Evolutionary conservation across 1,140 invertebrate species (phyloP).

Genomic region (Zaprionus africanus): DNA sequence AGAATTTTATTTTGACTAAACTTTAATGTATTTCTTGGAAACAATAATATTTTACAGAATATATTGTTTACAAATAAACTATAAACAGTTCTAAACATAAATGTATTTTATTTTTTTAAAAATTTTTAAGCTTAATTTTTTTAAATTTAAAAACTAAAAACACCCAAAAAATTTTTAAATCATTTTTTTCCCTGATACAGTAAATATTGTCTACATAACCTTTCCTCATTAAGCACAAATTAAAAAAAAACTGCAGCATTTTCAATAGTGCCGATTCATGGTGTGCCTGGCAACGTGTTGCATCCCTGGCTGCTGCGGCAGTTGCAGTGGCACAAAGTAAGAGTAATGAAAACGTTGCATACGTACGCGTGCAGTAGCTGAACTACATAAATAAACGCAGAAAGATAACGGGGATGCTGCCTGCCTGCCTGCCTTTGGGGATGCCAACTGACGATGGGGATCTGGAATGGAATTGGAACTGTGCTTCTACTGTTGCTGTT

Average conservation of each 20-base stretch:
- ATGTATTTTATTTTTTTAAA: too few relatives aligned
- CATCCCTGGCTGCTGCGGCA: slow-evolving; percentile 31
- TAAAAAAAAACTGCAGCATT: neutral
- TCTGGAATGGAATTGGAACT: neutral
- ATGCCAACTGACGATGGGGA: neutral
- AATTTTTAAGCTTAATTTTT: too few relatives aligned
- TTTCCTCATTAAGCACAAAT: too few relatives aligned
- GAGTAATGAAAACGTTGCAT: slow-evolving; percentile 73
- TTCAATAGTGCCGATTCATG: neutral
- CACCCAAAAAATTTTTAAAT: neutral
- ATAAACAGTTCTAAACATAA: too few relatives aligned
- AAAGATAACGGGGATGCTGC: slow-evolving; percentile 61
- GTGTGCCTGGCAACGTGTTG: neutral
- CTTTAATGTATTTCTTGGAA: too few relatives aligned
- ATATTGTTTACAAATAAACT: too few relatives aligned
- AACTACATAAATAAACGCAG: slow-evolving; percentile 72
- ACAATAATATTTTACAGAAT: too few relatives aligned
- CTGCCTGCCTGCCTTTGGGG: slow-evolving; percentile 9
- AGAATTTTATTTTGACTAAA: too few relatives aligned
- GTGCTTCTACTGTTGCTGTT: neutral
- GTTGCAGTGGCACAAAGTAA: slow-evolving; percentile 36
- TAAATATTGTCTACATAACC: too few relatives aligned
- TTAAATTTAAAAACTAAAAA: neutral
- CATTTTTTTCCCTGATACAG: too few relatives aligned
- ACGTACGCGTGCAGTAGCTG: slow-evolving; percentile 43